Evolutionary conservation across 2,113 vertebrate species (phyloP), one percentile per base, ranked within the genome.

Genomic region (Otocyon megalotis): DNA sequence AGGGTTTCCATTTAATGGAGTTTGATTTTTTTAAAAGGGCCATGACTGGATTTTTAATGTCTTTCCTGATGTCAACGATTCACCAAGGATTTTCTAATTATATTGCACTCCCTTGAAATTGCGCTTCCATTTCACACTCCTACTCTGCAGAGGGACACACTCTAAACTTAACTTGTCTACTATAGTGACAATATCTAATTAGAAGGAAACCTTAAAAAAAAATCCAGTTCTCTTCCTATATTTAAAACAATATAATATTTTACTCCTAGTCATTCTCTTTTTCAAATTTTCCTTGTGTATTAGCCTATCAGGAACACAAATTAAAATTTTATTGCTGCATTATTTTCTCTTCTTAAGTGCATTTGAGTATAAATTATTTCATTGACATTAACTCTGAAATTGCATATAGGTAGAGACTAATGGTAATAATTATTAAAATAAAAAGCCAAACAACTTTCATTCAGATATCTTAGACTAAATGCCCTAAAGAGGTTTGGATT

Each of bases 31-130:
- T 96, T 56, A 50, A 94, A 95, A 93, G 79, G 32, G n/a, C 24
- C 32, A 62, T 90, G 77, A 37, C 69, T 95, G 60, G n/a, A 19
- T 71, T 95, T 96, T 97, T 85, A 97, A 90, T 97, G 96, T 79
- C 90, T 94, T 96, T 98, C n/a, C 94, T 96, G 74, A 84, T 96
- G 63, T 82, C 90, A 90, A 43, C 0, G 26, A 96, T 88, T 97
- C 83, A 89, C 69, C 65, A 95, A 92, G 2, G 80, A 88, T 63
- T 97, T 97, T 97, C 80, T 96, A 96, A 98, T 96, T 96, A 88
- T 79, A 82, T 95, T 96, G 74, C 13, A 30, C 43, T 85, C 26
- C 35, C n/a, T 85, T 85, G 76, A 96, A 96, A 96, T 53, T 88
- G 56, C 30, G 90, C 53, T 35, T 96, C 85, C 79, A 72, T 93